Base-by-base conservation (phyloP, 2,113 vertebrate species). In the Nicator chloris region DNA sequence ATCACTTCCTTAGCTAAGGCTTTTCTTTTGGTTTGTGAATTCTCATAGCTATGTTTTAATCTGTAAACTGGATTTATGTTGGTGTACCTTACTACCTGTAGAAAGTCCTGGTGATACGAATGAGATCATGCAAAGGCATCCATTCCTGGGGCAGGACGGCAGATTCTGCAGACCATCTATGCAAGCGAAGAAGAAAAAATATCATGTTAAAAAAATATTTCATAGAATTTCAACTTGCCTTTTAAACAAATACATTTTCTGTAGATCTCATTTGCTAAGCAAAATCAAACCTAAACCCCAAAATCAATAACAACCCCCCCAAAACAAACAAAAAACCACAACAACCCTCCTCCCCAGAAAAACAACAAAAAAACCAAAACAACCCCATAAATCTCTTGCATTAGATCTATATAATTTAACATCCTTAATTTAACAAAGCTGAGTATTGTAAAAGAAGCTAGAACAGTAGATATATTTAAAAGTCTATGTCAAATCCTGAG, bases 381-480 rank as follows among this genome's bases (percentile, higher is more conserved):
- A 47, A 56, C 15, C 1, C 11, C 42, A 7, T 49, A 60, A 82
- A 3, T 1, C 0, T 4, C 4, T 49, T 61, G 24, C 1, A 0
- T 76, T 87, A 81, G 68, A 63, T 39, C 65, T 15, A 39, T 39
- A 49, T 75, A 69, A 72, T 93, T 77, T 71, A 88, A 73, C 19
- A 70, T 66, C 3, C 27, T 17, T 56, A 76, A 89, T 93, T 83
- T 82, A 83, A 88, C 21, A 54, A 83, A 94, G 14, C 8, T 68
- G 30, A 14, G 13, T 42, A 35, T 40, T 40, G 26, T 56, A 57
- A 79, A 83, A 92, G 72, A 92, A 91, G 59, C 15, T 79, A 27
- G 20, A 95, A 79, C 20, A 89, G 56, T 21, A 51, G 30, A 65
- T 75, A 18, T 28, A 63, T 83, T 92, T 90, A 78, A 63, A 88